phyloP scores from a whole-genome alignment of 2,113 vertebrate genomes.

The Hippocampus abdominalis region DNA sequence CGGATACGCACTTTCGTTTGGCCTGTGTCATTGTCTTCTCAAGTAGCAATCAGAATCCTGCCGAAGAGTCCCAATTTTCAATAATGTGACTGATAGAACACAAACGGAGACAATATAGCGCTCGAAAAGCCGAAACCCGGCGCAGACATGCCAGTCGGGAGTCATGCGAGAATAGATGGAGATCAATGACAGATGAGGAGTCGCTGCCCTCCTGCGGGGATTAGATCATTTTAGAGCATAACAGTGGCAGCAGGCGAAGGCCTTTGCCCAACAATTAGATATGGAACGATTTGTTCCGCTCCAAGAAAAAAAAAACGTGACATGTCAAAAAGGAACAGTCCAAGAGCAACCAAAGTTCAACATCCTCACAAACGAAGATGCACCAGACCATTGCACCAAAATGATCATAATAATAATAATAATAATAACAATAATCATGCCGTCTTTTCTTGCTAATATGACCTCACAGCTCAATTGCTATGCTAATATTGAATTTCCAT shows the following conservation, averaged over 20 bases:
- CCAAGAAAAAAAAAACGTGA: too few relatives aligned
- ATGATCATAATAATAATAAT: too few relatives aligned
- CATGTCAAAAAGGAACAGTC: background rate
- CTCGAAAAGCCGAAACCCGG: constrained; percentile 2
- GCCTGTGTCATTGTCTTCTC: constrained; percentile 17
- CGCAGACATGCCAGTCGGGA: constrained; percentile 4
- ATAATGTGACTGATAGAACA: background rate
- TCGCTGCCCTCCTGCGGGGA: constrained; percentile 19
- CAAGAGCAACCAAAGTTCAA: background rate
- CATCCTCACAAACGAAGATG: background rate
- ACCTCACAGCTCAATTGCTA: too few relatives aligned
- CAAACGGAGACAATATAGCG: background rate
- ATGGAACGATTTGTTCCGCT: background rate
- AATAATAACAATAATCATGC: too few relatives aligned
- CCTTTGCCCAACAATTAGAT: background rate
- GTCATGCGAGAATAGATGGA: constrained; percentile 13
- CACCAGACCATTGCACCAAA: background rate
- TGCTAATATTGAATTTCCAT: too few relatives aligned
- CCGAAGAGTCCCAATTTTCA: background rate
- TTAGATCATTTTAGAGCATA: constrained; percentile 12
- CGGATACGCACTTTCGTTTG: constrained; percentile 22
- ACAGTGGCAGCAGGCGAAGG: background rate
- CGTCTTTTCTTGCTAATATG: too few relatives aligned
- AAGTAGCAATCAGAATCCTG: background rate
- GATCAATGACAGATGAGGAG: background rate